Percentiles rank a stretch among this genome's conserved stretches.
Conservation (phyloP, 2,888 invertebrate species). For the Empis stercorea region DNA sequence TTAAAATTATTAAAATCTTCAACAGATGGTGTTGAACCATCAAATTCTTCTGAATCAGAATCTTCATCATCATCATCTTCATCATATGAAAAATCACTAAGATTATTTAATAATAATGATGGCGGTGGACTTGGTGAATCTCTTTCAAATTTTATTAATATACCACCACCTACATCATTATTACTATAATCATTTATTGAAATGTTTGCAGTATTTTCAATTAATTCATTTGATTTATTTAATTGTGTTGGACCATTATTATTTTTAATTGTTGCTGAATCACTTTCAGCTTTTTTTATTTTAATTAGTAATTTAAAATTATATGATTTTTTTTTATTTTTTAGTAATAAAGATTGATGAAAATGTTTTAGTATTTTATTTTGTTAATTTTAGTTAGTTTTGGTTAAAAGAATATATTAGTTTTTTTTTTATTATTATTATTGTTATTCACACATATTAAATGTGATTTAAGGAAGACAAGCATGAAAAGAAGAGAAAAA, state of each 20-base stretch:
- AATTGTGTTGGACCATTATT: constrained; percentile 3
- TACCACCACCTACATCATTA: constrained; percentile 11
- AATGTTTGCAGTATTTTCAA: neutral
- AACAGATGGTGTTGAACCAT: constrained; percentile 2
- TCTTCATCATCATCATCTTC: constrained; percentile 14
- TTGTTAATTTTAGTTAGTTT: too few relatives aligned
- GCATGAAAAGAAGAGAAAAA: too few relatives aligned
- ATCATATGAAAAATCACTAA: constrained; percentile 1
- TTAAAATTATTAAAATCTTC: constrained; percentile 29
- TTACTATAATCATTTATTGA: constrained; percentile 3
- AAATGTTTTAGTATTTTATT: too few relatives aligned
- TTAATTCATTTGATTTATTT: neutral
- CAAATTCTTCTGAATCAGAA: constrained; percentile 13
- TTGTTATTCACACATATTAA: too few relatives aligned
- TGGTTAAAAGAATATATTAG: too few relatives aligned
- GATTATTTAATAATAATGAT: constrained; percentile 3
- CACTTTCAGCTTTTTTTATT: neutral
- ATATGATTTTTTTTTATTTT: too few relatives aligned
- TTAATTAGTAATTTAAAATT: neutral
- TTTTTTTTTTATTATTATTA: too few relatives aligned
- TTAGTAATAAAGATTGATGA: too few relatives aligned
- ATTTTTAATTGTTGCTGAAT: neutral
- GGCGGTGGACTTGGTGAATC: constrained; percentile 10
- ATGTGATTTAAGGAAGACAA: too few relatives aligned
- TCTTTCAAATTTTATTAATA: constrained; percentile 13